Evolutionary conservation across 1,140 invertebrate genomes (phyloP).

Genomic region (Hormaphis cornu): DNA sequence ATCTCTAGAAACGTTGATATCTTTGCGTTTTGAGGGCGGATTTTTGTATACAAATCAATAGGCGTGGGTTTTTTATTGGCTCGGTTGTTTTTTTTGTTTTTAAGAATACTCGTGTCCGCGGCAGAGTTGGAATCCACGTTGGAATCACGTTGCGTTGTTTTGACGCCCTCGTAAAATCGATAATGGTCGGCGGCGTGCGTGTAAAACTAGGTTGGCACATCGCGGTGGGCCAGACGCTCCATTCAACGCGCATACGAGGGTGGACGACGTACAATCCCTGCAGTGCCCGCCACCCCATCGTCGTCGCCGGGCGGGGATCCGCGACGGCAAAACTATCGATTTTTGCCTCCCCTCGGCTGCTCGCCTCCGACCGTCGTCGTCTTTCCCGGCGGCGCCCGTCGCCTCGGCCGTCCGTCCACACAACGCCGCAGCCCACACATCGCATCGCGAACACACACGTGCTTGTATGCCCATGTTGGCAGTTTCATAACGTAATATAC

Average conservation of each 20-base stretch:
- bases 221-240: constrained; percentile 9
- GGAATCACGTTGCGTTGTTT: constrained; percentile 31
- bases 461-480: constrained; percentile 2
- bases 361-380: background rate
- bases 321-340: background rate
- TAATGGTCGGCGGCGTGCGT: background rate
- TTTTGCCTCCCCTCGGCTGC: background rate
- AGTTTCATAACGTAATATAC: background rate
- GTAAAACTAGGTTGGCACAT: constrained; percentile 22
- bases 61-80: too few relatives aligned
- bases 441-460: background rate
- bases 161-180: constrained; percentile 32
- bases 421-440: background rate
- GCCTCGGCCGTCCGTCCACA: background rate
- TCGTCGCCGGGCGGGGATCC: background rate
- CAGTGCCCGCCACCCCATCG: background rate
- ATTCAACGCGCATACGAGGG: background rate
- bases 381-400: background rate
- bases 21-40: too few relatives aligned
- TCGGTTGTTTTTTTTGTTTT: too few relatives aligned
- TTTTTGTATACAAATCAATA: too few relatives aligned
- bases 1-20: too few relatives aligned
- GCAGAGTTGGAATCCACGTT: constrained; percentile 16
- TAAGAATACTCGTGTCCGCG: background rate
- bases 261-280: background rate